Conservation (phyloP, 2,888 invertebrate species). For the Drosophila nr. fundita region DNA sequence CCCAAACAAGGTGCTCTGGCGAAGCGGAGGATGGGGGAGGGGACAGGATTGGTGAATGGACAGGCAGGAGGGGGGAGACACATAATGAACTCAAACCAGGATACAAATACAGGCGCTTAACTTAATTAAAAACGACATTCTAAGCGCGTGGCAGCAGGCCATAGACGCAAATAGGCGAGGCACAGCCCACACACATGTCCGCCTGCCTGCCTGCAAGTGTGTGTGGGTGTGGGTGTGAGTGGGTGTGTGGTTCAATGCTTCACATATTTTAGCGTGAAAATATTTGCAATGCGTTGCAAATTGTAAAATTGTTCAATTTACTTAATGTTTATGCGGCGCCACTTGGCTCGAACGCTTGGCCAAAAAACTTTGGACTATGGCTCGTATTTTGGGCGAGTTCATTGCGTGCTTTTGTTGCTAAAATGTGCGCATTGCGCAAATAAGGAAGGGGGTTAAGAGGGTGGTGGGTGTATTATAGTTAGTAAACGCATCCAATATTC, state of each 20-base stretch:
- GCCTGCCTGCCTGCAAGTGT: background rate
- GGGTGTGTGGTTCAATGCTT: slow-evolving; percentile 35
- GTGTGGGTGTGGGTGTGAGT: slow-evolving; percentile 1
- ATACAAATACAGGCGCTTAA: slow-evolving; percentile 70
- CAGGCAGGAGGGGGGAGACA: slow-evolving; percentile 19
- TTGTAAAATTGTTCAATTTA: slow-evolving; percentile 65
- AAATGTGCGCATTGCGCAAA: slow-evolving; percentile 47
- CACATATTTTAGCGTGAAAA: slow-evolving; percentile 71
- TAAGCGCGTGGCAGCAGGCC: slow-evolving; percentile 43
- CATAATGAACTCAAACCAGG: slow-evolving; percentile 73
- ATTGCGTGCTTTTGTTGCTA: slow-evolving; percentile 35
- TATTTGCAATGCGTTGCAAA: slow-evolving; percentile 66
- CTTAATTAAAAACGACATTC: slow-evolving; percentile 80
- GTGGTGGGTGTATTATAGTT: background rate
- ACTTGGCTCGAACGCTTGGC: slow-evolving; percentile 35
- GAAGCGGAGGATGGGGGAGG: background rate
- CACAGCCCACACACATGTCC: slow-evolving; percentile 5
- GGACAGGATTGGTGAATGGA: background rate
- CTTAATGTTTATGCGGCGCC: slow-evolving; percentile 58
- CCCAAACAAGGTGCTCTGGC: background rate
- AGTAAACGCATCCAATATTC: slow-evolving; percentile 33
- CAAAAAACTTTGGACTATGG: slow-evolving; percentile 19
- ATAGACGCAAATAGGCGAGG: slow-evolving; percentile 24
- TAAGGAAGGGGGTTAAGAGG: background rate
- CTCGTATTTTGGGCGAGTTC: slow-evolving; percentile 39